Percentiles rank a stretch among this genome's conserved stretches.
Conservation (phyloP, 2,888 invertebrate species). For the Drepana falcataria region DNA sequence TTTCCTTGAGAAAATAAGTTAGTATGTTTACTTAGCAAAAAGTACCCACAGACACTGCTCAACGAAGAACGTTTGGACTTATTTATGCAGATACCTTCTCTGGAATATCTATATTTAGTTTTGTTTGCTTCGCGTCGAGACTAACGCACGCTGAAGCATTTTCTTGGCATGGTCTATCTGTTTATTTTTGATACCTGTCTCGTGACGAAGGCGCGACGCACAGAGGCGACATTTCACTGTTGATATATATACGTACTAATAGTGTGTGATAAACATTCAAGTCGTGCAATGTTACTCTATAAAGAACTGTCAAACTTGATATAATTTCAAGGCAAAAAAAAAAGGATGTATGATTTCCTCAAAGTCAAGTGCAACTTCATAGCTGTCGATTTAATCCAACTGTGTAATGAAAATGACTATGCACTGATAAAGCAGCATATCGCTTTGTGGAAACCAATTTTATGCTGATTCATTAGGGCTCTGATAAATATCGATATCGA, state of each 20-base stretch:
- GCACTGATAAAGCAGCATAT: slow-evolving; percentile 36
- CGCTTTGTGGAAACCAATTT: slow-evolving; percentile 30
- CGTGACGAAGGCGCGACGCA: slow-evolving; percentile 26
- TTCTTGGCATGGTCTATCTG: slow-evolving; percentile 57
- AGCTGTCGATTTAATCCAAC: slow-evolving; percentile 36
- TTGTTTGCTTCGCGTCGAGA: slow-evolving; percentile 35
- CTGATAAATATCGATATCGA: slow-evolving; percentile 14
- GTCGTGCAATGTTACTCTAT: background rate
- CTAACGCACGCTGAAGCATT: slow-evolving; percentile 38
- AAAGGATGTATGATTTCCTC: no score
- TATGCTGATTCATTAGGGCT: slow-evolving; percentile 13
- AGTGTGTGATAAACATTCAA: slow-evolving; percentile 1
- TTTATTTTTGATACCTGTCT: slow-evolving; percentile 58
- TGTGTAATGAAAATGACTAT: slow-evolving; percentile 19
- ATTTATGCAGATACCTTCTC: slow-evolving; percentile 9
- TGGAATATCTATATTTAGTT: slow-evolving; percentile 23
- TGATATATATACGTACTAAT: background rate
- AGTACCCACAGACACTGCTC: no score
- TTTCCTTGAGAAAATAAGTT: no score
- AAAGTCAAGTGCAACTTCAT: no score
- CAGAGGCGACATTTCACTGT: background rate
- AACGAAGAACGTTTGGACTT: slow-evolving; percentile 3
- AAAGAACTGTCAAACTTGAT: background rate
- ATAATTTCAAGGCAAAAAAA: background rate
- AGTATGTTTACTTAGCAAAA: no score